Conservation (phyloP, 1,140 invertebrate species). For the Aculops lycopersici region DNA sequence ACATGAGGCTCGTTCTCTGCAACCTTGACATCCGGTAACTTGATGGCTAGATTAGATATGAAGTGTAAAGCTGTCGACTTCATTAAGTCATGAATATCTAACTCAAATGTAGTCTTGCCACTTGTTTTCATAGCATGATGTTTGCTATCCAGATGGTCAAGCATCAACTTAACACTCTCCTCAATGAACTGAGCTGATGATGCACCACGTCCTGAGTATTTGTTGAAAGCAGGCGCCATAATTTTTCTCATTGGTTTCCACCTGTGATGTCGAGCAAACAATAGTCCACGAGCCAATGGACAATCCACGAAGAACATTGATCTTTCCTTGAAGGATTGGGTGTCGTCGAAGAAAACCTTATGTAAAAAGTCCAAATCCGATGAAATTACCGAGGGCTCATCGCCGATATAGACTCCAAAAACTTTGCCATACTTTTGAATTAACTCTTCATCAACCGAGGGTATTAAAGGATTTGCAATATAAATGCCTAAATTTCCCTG, state of each 20-base stretch:
- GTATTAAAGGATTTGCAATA: not conserved
- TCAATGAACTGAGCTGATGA: not conserved
- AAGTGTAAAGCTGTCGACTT: not conserved
- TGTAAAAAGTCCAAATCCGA: conserved; percentile 15
- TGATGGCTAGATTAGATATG: not conserved
- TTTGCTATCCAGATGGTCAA: not conserved
- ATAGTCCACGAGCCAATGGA: not conserved
- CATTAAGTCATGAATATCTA: not conserved
- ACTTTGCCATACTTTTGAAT: conserved; percentile 14
- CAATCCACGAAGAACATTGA: not conserved
- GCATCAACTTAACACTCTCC: not conserved
- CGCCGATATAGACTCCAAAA: conserved; percentile 16
- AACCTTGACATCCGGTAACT: not conserved
- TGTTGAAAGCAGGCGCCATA: not conserved
- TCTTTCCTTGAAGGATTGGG: conserved; percentile 3
- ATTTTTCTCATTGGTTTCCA: not conserved
- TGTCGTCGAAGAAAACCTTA: conserved; percentile 12
- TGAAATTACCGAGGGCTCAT: conserved; percentile 13
- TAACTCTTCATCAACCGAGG: conserved; percentile 13
- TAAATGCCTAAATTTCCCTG: conserved; percentile 12
- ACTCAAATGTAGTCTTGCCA: not conserved
- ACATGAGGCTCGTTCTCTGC: not conserved
- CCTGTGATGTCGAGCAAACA: not conserved
- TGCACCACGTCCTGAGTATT: not conserved
- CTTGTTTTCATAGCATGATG: not conserved